Evolutionary conservation across 2,797 vertebrate species (phyloP), one percentile per base, ranked within the genome.

Genomic region (Hipposideros larvatus): DNA sequence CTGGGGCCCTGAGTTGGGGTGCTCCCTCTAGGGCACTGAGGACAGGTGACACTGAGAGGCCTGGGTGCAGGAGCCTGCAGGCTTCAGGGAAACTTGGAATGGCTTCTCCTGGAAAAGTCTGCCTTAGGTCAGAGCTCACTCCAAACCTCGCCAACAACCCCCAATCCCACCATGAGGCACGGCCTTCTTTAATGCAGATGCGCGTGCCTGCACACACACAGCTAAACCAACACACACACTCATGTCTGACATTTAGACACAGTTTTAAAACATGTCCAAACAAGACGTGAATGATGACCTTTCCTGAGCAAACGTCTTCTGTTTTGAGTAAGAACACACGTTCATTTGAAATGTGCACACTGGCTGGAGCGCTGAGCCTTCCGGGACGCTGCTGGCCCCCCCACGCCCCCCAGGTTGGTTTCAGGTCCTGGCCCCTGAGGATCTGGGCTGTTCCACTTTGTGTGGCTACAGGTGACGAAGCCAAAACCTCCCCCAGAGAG

Each of bases 221-320:
- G 34, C 46, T 34, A 13, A 70, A 41, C 19, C 66, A 24, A 43
- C 57, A n/a, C n/a, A 31, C 66, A 37, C 28, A 9, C 46, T 11
- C 19, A 11, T 14, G 77, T 43, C 86, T 82, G 86, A 87, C 87
- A 53, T 65, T 61, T 87, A 70, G 53, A 34, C 2, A 21, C 46
- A 28, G 18, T 79, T 74, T 75, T 57, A 48, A 82, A 70, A 63
- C 66, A 51, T 24, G 4, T 37, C 91, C 82, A 79, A 71, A 71
- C 41, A 43, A 66, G 37, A 34, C 0, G 2, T 2, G 71, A 37
- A 7, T 21, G 0, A 1, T 18, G 86, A 71, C 61, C 68, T 57
- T 85, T 87, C 74, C 59, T 59, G 73, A 89, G 85, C 85, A 89
- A 71, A 92, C 46, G 34, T 22, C 41, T 22, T 13, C 74, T 11